Evolutionary conservation across 2,888 invertebrate genomes (phyloP), one percentile per base, ranked within the genome.

Genomic region (Resseliella maxima): DNA sequence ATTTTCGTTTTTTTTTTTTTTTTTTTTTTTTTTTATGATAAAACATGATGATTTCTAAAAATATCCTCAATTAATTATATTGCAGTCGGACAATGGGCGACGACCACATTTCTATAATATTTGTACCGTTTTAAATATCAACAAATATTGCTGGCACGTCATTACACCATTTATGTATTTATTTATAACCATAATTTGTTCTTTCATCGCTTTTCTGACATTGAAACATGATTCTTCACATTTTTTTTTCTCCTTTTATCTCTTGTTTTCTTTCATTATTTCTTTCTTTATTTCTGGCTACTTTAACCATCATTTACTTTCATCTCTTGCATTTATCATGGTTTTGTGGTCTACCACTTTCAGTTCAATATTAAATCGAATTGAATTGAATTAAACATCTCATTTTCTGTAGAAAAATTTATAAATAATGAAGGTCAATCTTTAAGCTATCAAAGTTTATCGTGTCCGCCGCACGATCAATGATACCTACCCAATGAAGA

Each of bases 21-120:
- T n/a, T n/a, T n/a, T n/a, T n/a, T n/a, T n/a, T n/a, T n/a, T n/a
- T 72, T 72, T 72, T 72, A 59, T 72, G 72, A 72, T 15, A 72
- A 72, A 31, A n/a, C n/a, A n/a, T n/a, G n/a, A 72, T 72, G 72
- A 72, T 72, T 31, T 31, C 31, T 15, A 72, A 72, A 31, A 72
- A 31, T 72, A 72, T 31, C n/a, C 72, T 31, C 31, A 72, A 72
- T 72, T 72, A 31, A 72, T 59, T 59, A 59, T 8, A 12, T 59
- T 24, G 59, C 59, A 6, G 59, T 5, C 24, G 50, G n/a, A 72
- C 72, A 72, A 31, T 72, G 31, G 31, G 12, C 3, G 31, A 35
- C 31, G 31, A 24, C 59, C 59, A 24, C 59, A 59, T n/a, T n/a
- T n/a, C 3, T 59, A 24, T n/a, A 24, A 35, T 35, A 72, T 15